Percentiles rank a stretch among this genome's conserved stretches.
Conservation (phyloP, 2,797 vertebrate genomes). For the Pipistrellus pipistrellus region DNA sequence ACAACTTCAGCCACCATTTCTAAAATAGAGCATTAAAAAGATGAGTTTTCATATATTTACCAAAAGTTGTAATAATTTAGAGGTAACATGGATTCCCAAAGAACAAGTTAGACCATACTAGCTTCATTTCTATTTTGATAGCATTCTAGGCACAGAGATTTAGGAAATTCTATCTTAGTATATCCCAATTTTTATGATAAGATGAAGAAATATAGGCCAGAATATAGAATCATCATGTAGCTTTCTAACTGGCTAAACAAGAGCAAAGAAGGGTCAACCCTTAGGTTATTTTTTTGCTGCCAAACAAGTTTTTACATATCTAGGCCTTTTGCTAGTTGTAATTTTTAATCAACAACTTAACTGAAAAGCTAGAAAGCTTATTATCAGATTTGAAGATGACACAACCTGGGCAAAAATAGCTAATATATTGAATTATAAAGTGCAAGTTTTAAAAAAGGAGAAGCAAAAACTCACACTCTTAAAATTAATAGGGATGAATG, state of each 20-base stretch:
- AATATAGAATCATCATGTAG: constrained; percentile 8
- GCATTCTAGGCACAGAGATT: neutral
- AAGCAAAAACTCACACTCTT: neutral
- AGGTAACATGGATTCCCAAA: constrained; percentile 8
- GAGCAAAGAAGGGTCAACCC: neutral
- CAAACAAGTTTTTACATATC: neutral
- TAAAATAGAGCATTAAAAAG: constrained; percentile 26
- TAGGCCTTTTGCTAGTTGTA: neutral
- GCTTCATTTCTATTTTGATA: constrained; percentile 40
- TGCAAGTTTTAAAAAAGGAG: constrained; percentile 3
- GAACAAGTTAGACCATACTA: neutral
- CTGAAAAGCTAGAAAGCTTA: constrained; percentile 34
- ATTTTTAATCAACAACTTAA: constrained; percentile 4
- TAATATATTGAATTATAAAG: neutral
- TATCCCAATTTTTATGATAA: constrained; percentile 6
- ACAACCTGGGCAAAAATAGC: neutral
- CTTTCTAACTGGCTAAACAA: neutral
- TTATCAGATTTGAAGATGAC: constrained; percentile 13
- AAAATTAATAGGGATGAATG: constrained; percentile 32
- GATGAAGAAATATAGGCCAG: constrained; percentile 14
- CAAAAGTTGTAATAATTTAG: constrained; percentile 31
- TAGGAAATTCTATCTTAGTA: constrained; percentile 41
- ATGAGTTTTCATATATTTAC: constrained; percentile 26
- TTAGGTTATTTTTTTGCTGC: neutral
- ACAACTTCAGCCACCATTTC: neutral